phyloP scores from a whole-genome alignment of 2,888 invertebrate genomes.

The Leptinotarsa juncta region DNA sequence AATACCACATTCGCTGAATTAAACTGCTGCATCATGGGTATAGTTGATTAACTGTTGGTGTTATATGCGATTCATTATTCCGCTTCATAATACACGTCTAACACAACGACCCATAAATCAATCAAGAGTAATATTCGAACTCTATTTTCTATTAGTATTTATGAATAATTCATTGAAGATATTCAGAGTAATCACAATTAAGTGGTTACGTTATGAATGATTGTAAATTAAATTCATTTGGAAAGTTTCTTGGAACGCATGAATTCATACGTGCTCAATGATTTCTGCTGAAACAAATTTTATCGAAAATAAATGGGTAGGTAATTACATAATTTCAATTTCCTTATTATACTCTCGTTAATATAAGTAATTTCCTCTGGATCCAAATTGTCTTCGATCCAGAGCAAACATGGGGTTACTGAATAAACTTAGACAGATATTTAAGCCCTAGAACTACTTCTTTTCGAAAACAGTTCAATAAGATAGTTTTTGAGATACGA shows the following conservation, averaged over 20 bases:
- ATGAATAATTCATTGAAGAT: not conserved
- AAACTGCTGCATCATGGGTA: not conserved
- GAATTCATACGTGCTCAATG: not conserved
- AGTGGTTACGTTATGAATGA: not conserved
- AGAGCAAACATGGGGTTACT: too few relatives aligned
- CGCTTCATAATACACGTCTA: not conserved
- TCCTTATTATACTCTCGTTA: not conserved
- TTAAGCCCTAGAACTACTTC: too few relatives aligned
- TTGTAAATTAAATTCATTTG: not conserved
- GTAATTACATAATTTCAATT: not conserved
- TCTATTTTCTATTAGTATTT: not conserved
- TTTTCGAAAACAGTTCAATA: too few relatives aligned
- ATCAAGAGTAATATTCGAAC: not conserved
- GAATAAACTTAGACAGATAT: too few relatives aligned
- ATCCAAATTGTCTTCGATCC: too few relatives aligned
- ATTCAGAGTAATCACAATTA: not conserved
- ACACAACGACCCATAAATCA: conserved; percentile 1
- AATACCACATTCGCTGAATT: not conserved
- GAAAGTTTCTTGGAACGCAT: not conserved
- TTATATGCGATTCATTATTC: not conserved
- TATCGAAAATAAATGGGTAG: not conserved
- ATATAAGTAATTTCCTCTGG: too few relatives aligned
- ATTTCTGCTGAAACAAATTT: not conserved
- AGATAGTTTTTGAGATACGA: too few relatives aligned
- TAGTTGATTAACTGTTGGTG: not conserved